Evolutionary conservation across 2,113 vertebrate genomes (phyloP).

Genomic region (Todiramphus chloris): DNA sequence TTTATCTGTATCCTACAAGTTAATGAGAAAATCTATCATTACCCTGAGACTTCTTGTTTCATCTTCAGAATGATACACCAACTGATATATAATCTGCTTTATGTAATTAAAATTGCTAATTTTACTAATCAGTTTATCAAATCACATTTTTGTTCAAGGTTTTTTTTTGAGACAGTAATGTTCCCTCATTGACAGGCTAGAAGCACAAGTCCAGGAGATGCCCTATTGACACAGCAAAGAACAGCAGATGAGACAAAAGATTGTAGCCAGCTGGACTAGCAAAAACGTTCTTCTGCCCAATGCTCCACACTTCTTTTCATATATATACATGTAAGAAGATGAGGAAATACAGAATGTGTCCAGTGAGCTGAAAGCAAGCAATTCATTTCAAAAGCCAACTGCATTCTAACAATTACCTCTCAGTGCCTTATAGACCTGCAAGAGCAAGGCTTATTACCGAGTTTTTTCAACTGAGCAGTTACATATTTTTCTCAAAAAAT

Average conservation of each 20-base stretch:
- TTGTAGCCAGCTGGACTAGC: neutral
- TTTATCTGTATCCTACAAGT: neutral
- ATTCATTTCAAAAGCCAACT: neutral
- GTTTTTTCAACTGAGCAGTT: neutral
- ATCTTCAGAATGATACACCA: neutral
- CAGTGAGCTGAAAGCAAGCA: neutral
- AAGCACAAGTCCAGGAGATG: neutral
- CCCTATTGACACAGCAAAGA: no score
- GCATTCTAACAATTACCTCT: neutral
- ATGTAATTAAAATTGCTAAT: conserved; percentile 37
- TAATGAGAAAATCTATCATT: neutral
- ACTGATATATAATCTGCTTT: neutral
- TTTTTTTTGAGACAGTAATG: neutral
- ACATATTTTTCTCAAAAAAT: neutral
- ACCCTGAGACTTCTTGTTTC: neutral
- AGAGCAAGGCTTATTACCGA: neutral
- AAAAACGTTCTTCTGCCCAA: neutral
- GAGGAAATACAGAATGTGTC: neutral
- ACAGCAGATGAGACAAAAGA: neutral
- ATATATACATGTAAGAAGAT: neutral
- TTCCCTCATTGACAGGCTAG: neutral
- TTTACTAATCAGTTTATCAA: neutral
- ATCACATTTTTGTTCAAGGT: neutral
- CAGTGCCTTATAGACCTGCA: neutral
- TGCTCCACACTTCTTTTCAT: neutral